Conservation (phyloP, 2,113 vertebrate species). For the Taurulus bubalis region DNA sequence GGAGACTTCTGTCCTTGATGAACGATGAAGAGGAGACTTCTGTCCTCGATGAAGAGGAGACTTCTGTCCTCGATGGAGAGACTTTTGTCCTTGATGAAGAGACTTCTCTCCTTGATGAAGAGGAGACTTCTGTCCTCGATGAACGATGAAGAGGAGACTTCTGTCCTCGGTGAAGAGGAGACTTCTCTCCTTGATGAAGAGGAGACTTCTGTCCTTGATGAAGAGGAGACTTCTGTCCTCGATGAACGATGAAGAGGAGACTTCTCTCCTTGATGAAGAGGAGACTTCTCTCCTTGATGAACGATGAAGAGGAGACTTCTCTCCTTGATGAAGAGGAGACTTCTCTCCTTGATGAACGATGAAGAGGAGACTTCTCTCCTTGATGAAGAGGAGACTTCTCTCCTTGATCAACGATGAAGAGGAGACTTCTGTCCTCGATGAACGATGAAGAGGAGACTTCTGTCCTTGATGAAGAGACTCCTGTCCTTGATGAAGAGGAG, state of each 20-base stretch:
- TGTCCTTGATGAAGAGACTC: too few species aligned
- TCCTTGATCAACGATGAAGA: constrained; percentile 44
- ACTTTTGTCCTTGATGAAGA: too few species aligned
- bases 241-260: constrained; percentile 41
- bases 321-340: constrained; percentile 1
- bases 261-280: constrained; percentile 19
- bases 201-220: constrained; percentile 15
- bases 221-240: too few species aligned
- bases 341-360: constrained; percentile 30
- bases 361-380: constrained; percentile 26
- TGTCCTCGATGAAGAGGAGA: constrained; percentile 27
- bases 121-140: constrained; percentile 21
- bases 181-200: too few species aligned
- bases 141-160: too few species aligned
- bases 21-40: too few species aligned
- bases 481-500: constrained; percentile 49
- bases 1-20: constrained; percentile 15
- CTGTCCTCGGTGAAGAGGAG: too few species aligned
- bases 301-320: constrained; percentile 35
- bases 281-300: too few species aligned
- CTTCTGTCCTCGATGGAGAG: constrained; percentile 17
- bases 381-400: not conserved
- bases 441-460: too few species aligned
- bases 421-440: constrained; percentile 15
- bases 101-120: constrained; percentile 31